Base-by-base conservation (phyloP, 2,797 vertebrate genomes). In the Setipinna tenuifilis region DNA sequence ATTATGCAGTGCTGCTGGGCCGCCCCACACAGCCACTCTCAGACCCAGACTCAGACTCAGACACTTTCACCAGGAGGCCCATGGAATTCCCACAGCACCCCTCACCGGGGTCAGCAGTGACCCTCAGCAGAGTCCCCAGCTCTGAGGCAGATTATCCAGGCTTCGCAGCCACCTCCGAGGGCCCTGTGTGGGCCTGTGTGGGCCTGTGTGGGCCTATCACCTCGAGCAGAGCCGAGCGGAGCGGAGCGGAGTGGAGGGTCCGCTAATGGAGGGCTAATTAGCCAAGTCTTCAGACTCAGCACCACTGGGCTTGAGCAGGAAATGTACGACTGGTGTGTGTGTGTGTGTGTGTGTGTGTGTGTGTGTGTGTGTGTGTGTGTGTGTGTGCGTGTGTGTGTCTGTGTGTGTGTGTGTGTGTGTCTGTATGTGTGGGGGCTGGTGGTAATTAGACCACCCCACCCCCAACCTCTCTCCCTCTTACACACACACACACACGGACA, bases 391-490 rank as follows among this genome's bases (percentile, higher is more conserved):
- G 93, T 93, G 93, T 93, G 46, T 48, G 46, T 48, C 4, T 65
- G n/a, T 35, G 86, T 84, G 84, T 75, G 68, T 75, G 68, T 35
- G 28, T 75, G 6, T 65, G 89, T 93, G 94, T 93, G 94, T 94
- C 93, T 93, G 93, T 84, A 91, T 93, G 93, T 85, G 88, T 82
- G 93, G 92, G 84, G 81, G 90, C 88, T 90, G 82, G 87, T 88
- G 95, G 97, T 98, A 98, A 99, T 99, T 98, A 98, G 96, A 95
- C 94, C 95, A 95, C 95, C 25, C 23, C 23, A 68, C 31, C 68
- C 68, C 94, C 54, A 19, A 58, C 61, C 82, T 83, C 48, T 59
- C 75, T 93, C 87, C 89, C 89, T 95, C 94, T 95, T 90, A 75
- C 86, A 96, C 96, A 99, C 97, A 98, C 87, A 95, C 94, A 95